These are phyloP conservation scores for Rhineura floridana DNA, from an alignment of 2,113 vertebrate species.

Conservation along the genomic window DNA sequence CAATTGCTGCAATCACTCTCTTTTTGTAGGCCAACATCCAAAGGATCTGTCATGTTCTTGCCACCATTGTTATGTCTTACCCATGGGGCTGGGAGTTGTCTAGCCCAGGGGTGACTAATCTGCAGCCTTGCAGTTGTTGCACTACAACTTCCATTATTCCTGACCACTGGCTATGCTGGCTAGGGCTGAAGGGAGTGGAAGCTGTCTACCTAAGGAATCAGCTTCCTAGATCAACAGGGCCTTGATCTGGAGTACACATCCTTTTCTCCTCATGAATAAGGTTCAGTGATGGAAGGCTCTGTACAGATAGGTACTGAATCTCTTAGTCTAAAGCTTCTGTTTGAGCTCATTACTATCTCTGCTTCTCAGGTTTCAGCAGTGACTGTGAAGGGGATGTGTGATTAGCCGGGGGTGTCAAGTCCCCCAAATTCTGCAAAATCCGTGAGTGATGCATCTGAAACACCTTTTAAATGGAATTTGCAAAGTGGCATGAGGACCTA, in stretches of 20 bases:
- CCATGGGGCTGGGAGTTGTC: background rate
- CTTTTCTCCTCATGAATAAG: background rate
- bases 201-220: background rate
- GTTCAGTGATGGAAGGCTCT: background rate
- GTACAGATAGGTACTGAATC: background rate
- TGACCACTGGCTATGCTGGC: too few relatives aligned
- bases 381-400: background rate
- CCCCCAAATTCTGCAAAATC: background rate
- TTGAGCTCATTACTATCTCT: background rate
- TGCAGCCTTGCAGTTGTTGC: too few relatives aligned
- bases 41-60: background rate
- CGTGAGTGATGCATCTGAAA: background rate
- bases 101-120: background rate
- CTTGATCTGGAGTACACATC: background rate
- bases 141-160: too few relatives aligned
- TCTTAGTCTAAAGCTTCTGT: background rate
- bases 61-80: background rate
- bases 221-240: too few relatives aligned
- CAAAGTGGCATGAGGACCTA: background rate
- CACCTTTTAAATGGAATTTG: background rate
- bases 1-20: background rate
- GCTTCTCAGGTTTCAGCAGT: background rate
- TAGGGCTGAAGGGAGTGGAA: too few relatives aligned
- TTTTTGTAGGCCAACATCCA: too few relatives aligned
- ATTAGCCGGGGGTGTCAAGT: background rate